phyloP scores from a whole-genome alignment of 2,888 invertebrate species.

The Lydus trimaculatus region DNA sequence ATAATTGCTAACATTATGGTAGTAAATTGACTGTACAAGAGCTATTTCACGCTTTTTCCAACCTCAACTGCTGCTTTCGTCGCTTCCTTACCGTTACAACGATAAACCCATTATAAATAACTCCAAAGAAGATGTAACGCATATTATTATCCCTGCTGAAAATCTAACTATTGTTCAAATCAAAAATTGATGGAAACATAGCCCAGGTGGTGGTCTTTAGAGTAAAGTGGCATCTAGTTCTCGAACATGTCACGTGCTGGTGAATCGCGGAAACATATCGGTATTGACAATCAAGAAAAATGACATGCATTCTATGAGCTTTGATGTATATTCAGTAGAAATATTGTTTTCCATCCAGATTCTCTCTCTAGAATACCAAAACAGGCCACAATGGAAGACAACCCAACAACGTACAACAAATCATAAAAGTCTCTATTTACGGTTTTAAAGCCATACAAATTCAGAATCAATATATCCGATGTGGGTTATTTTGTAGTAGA shows the following conservation, averaged over 20 bases:
- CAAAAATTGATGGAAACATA: not conserved
- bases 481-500: constrained; percentile 47
- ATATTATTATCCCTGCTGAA: not conserved
- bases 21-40: constrained; percentile 38
- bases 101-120: not conserved
- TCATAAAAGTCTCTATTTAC: not conserved
- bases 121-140: not conserved
- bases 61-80: not conserved
- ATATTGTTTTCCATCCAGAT: not conserved
- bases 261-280: not conserved
- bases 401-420: not conserved
- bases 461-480: constrained; percentile 50
- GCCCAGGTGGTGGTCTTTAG: not conserved
- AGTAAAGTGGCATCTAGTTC: not conserved
- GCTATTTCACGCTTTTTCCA: constrained; percentile 14
- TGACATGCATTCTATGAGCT: not conserved
- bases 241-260: not conserved
- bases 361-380: not conserved
- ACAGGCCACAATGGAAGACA: not conserved
- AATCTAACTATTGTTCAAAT: too few species aligned
- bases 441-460: constrained; percentile 44
- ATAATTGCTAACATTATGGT: constrained; percentile 44
- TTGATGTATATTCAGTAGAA: not conserved
- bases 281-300: not conserved
- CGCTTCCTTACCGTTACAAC: not conserved